These are phyloP conservation scores for Campoplex capitator DNA, from an alignment of 2,888 invertebrate genomes.

Conservation along the genomic window DNA sequence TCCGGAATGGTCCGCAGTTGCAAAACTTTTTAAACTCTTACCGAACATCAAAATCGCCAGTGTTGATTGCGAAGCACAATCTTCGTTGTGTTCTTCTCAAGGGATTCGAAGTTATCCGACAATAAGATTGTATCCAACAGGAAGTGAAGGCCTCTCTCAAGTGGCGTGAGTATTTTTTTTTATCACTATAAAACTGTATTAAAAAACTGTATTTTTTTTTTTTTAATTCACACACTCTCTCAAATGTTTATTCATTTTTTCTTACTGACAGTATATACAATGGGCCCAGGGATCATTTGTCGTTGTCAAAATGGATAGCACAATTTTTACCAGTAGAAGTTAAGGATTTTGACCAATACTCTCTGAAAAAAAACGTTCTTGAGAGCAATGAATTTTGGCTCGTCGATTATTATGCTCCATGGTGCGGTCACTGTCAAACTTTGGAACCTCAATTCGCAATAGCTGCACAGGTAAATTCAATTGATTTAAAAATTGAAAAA, in stretches of 20 bases:
- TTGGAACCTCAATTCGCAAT: constrained; percentile 90
- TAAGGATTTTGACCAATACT: constrained; percentile 83
- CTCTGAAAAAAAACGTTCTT: constrained; percentile 85
- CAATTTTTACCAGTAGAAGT: constrained; percentile 88
- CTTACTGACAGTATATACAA: constrained; percentile 85
- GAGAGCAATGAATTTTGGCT: constrained; percentile 86
- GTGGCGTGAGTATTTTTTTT: constrained; percentile 85
- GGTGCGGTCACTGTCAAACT: constrained; percentile 88
- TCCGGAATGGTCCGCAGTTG: constrained; percentile 89
- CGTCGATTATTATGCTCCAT: constrained; percentile 89
- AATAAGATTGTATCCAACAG: constrained; percentile 88
- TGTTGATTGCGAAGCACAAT: constrained; percentile 89
- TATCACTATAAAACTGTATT: too few species aligned
- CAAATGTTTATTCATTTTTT: constrained; percentile 32
- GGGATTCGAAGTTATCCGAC: constrained; percentile 89
- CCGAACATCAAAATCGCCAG: constrained; percentile 87
- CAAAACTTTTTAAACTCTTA: constrained; percentile 85
- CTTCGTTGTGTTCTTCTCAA: constrained; percentile 86
- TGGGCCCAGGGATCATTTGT: constrained; percentile 87
- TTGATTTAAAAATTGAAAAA: background rate
- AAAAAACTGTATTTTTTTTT: too few species aligned
- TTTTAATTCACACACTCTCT: too few species aligned
- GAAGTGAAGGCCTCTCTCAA: constrained; percentile 85
- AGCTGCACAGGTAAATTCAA: constrained; percentile 87
- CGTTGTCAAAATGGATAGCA: constrained; percentile 88